Evolutionary conservation across 2,888 invertebrate species (phyloP).

Genomic region (Hydroisotoma schaefferi): DNA sequence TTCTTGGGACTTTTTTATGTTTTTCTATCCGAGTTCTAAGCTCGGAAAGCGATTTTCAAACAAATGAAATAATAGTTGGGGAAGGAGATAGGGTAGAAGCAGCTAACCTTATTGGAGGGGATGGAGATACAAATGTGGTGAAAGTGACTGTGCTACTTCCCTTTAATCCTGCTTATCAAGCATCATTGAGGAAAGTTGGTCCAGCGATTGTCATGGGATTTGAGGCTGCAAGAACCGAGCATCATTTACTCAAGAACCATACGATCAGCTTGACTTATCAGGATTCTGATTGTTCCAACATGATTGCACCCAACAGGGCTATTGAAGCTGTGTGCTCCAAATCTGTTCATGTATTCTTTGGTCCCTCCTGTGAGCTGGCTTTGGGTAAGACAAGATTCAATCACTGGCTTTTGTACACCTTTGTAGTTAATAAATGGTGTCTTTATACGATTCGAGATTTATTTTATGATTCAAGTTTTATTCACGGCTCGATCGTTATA

Average conservation of each 20-base stretch:
- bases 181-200: slow-evolving; percentile 41
- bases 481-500: too few species aligned
- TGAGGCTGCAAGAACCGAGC: slow-evolving; percentile 19
- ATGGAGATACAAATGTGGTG: slow-evolving; percentile 12
- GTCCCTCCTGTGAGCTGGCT: slow-evolving; percentile 76
- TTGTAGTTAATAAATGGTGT: too few species aligned
- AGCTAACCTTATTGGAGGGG: neutral
- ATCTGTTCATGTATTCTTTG: slow-evolving; percentile 69
- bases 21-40: neutral
- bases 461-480: too few species aligned
- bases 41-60: neutral
- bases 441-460: too few species aligned
- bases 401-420: too few species aligned
- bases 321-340: slow-evolving; percentile 26
- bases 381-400: slow-evolving; percentile 62
- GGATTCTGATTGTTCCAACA: slow-evolving; percentile 49
- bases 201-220: slow-evolving; percentile 48
- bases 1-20: too few species aligned
- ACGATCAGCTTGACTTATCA: slow-evolving; percentile 39
- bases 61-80: neutral
- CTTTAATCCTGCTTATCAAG: slow-evolving; percentile 38
- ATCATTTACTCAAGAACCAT: slow-evolving; percentile 36
- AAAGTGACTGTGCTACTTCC: slow-evolving; percentile 49
- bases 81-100: neutral
- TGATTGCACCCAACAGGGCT: slow-evolving; percentile 46